These are phyloP conservation scores for Phenganax stokvisi DNA, from an alignment of 92 coral and sea anemone genomes.

Conservation along the genomic window DNA sequence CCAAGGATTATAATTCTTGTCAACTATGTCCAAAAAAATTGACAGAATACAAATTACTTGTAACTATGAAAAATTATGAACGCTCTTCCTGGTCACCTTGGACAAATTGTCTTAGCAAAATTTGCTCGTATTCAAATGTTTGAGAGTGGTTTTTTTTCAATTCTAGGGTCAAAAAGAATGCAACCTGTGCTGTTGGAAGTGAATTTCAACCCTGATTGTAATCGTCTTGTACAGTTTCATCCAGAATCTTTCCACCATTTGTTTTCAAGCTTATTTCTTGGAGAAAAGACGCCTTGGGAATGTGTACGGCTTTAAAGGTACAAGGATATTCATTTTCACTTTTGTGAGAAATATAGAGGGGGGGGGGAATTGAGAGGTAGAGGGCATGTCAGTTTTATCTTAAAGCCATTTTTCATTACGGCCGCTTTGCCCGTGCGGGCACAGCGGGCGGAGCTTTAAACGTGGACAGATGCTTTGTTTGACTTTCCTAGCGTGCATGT, in stretches of 20 bases:
- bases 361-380: background rate
- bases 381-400: background rate
- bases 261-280: conserved; percentile 74
- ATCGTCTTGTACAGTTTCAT: conserved; percentile 66
- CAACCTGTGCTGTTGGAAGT: conserved; percentile 82
- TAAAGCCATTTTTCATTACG: too few species aligned
- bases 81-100: too few species aligned
- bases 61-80: background rate
- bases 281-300: conserved; percentile 49
- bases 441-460: too few species aligned
- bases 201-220: conserved; percentile 81
- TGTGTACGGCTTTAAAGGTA: conserved; percentile 15
- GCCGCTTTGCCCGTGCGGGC: too few species aligned
- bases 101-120: too few species aligned
- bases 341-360: background rate
- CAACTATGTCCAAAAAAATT: background rate
- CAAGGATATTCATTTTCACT: too few species aligned
- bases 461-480: too few species aligned
- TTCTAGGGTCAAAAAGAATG: conserved; percentile 70
- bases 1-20: background rate
- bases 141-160: background rate
- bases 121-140: too few species aligned
- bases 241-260: conserved; percentile 77
- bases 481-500: too few species aligned
- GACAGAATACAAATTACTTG: background rate